A percentile compares a stretch with the other conserved stretches of the same genome.
Evolutionary conservation across 64 coral and sea anemone genomes (phyloP).

Genomic region (Actinia equina): DNA sequence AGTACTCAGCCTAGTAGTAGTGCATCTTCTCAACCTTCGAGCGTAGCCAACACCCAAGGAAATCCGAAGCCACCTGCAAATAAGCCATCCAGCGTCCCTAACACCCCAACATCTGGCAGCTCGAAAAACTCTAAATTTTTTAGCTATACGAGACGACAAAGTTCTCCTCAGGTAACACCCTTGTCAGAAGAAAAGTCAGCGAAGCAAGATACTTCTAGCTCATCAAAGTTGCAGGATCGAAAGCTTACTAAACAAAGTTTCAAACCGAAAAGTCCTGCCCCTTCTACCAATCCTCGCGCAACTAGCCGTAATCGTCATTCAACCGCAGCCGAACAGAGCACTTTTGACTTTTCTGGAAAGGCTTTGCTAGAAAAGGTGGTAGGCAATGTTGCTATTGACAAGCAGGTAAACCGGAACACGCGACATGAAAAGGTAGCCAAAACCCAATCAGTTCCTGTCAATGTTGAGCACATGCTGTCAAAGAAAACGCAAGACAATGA

Average conservation of each 20-base stretch:
- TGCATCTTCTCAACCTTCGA: background rate
- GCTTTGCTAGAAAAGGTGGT: background rate
- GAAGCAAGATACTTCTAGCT: background rate
- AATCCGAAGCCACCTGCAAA: background rate
- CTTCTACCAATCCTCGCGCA: background rate
- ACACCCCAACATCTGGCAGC: background rate
- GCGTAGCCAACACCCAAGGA: background rate
- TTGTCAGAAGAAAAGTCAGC: background rate
- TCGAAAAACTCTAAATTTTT: background rate
- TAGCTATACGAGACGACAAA: background rate
- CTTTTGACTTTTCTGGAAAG: slow-evolving; percentile 6
- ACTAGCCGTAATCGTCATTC: background rate
- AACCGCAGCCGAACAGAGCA: background rate
- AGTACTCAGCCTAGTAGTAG: background rate
- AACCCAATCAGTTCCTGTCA: background rate
- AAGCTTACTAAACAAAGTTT: background rate
- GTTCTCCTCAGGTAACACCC: background rate
- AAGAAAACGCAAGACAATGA: background rate
- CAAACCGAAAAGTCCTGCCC: background rate
- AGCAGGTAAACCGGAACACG: background rate
- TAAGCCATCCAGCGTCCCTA: slow-evolving; percentile 13
- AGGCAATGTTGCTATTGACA: background rate
- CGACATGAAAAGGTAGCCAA: background rate
- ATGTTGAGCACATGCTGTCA: background rate
- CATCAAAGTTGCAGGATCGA: background rate